Evolutionary conservation across 92 coral and sea anemone species (phyloP), one percentile per base, ranked within the genome.

Genomic region (Heteractis magnifica): DNA sequence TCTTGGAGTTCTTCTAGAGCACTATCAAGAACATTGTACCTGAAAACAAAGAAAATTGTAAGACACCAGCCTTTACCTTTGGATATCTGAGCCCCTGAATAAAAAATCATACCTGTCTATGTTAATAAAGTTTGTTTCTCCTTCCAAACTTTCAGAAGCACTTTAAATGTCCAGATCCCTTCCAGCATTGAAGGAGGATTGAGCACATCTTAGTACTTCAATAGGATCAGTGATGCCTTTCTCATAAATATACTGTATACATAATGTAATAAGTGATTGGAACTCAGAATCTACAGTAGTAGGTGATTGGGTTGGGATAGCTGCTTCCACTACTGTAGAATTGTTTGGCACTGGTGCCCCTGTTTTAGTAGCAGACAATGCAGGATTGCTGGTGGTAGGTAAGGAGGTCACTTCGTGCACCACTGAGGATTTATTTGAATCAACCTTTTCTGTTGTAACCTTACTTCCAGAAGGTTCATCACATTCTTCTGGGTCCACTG

Each of bases 91-190:
- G 79, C 56, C 6, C 79, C 79, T 75, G 79, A 75, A 75, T 75
- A 3, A 77, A 83, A 76, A 83, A 58, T 76, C 70, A 70, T 78
- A 56, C 58, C 88, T 70, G 87, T 84, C 85, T 52, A 79, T 81
- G 77, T 84, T 71, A 23, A 83, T 79, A 78, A 88, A 88, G 73
- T 83, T 78, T 26, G 90, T 88, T 72, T 84, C 91, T 53, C 91
- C 91, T 58, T 88, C 91, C 49, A 88, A 73, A 73, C 56, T 48
- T 73, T 73, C 77, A 48, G 77, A 73, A 65, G 72, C 72, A 0
- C 1, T 65, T 65, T 65, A 48, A 8, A 65, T 65, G 72, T 65
- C 72, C 20, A 65, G 72, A 65, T 65, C 48, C 72, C 48, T 65
- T 65, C 72, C 72, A 65, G 4, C 72, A 65, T 65, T 20, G 72